Conservation (phyloP, 2,113 vertebrate species). For the Gallinago undulata region DNA sequence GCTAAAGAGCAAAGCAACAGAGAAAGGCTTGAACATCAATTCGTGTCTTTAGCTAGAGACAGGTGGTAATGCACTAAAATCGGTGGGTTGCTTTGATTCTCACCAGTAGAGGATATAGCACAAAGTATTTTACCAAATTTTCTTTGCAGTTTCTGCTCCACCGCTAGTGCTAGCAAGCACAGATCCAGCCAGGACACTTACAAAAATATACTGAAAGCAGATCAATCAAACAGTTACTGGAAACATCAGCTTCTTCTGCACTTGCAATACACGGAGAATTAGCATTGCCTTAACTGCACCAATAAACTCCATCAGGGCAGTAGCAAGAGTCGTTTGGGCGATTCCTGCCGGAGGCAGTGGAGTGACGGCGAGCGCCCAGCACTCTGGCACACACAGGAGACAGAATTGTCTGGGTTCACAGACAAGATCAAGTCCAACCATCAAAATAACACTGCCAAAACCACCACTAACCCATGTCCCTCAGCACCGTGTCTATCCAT, state of each 20-base stretch:
- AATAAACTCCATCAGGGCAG: neutral
- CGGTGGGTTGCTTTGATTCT: neutral
- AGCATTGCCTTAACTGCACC: neutral
- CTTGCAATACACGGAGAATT: accelerated
- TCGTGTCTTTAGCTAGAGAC: accelerated
- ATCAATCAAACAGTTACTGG: neutral
- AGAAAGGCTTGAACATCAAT: neutral
- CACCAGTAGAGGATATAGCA: neutral
- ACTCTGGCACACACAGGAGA: accelerated
- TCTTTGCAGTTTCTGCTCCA: neutral
- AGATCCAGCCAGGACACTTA: neutral
- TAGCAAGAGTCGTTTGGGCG: accelerated
- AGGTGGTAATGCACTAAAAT: neutral
- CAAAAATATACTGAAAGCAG: neutral
- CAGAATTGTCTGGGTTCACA: neutral
- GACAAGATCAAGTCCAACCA: neutral
- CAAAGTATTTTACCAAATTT: neutral
- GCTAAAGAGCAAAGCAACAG: neutral
- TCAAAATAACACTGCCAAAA: neutral
- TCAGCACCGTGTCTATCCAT: neutral
- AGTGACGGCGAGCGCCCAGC: neutral
- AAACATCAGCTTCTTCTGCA: neutral
- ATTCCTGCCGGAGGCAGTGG: neutral
- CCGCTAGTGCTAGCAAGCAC: neutral
- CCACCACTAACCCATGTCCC: neutral